A percentile compares a stretch with the other conserved stretches of the same genome.
These are phyloP conservation scores for Rhegmatorhina hoffmannsi DNA, from an alignment of 2,113 vertebrate genomes.

Conservation along the genomic window DNA sequence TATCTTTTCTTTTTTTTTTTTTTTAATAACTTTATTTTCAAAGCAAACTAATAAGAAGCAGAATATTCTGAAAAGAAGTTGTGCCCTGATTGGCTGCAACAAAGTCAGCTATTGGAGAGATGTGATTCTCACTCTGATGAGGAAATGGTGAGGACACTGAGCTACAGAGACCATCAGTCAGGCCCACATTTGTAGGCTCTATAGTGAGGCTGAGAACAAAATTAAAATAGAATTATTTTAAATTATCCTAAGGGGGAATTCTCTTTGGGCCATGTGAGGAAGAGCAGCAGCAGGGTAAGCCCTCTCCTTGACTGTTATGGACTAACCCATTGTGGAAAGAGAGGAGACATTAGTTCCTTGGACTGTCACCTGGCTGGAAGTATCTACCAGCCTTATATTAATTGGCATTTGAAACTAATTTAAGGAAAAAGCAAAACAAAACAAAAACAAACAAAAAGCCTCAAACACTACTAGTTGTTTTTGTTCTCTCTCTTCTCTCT, in stretches of 20 bases:
- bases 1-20: background rate
- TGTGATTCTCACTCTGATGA: background rate
- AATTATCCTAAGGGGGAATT: background rate
- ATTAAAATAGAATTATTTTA: background rate
- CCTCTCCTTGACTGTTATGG: background rate
- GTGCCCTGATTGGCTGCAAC: background rate
- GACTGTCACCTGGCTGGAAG: background rate
- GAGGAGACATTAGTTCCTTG: background rate
- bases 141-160: background rate
- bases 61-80: background rate
- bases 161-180: fast-evolving
- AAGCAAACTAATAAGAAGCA: background rate
- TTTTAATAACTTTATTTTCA: background rate
- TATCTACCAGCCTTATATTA: background rate
- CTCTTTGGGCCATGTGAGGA: background rate
- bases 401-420: background rate
- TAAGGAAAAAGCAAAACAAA: background rate
- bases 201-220: background rate
- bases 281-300: too few relatives aligned
- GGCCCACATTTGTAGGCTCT: background rate
- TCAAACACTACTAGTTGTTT: background rate
- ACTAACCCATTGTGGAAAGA: background rate
- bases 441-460: background rate
- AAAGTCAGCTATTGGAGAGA: background rate
- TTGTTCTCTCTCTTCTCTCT: background rate